These are phyloP conservation scores for Paratilapia polleni DNA, from an alignment of 2,113 vertebrate species.

Conservation along the genomic window DNA sequence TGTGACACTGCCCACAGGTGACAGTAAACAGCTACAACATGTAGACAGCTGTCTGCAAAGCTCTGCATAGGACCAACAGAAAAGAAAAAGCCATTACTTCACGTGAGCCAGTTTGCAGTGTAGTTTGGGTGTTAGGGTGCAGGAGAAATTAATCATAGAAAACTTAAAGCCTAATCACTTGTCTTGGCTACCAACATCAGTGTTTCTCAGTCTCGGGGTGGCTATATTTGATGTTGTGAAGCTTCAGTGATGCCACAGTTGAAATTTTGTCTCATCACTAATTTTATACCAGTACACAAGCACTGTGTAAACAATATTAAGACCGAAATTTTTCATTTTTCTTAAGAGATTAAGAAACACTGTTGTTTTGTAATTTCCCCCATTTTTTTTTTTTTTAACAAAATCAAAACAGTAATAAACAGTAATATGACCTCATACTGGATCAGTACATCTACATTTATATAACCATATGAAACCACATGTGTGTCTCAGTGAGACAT, in stretches of 20 bases:
- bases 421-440: not conserved
- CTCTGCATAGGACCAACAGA: no score
- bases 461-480: not conserved
- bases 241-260: not conserved
- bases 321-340: not conserved
- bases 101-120: slow-evolving; percentile 55
- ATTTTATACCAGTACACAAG: not conserved
- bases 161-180: slow-evolving; percentile 3
- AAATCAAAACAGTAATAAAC: not conserved
- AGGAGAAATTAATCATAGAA: slow-evolving; percentile 20
- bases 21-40: not conserved
- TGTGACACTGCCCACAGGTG: not conserved
- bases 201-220: slow-evolving; percentile 59
- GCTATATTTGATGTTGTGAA: not conserved
- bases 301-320: not conserved
- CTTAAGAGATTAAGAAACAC: slow-evolving; percentile 53
- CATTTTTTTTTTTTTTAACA: not conserved
- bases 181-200: slow-evolving; percentile 15
- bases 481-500: not conserved
- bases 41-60: no score
- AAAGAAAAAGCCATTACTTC: no score
- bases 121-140: slow-evolving; percentile 57
- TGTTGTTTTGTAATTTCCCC: not conserved
- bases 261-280: not conserved
- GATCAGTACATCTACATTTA: not conserved